Percentiles rank a stretch among this genome's conserved stretches.
Conservation (phyloP, 2,113 vertebrate species). For the Arothron firmamentum region DNA sequence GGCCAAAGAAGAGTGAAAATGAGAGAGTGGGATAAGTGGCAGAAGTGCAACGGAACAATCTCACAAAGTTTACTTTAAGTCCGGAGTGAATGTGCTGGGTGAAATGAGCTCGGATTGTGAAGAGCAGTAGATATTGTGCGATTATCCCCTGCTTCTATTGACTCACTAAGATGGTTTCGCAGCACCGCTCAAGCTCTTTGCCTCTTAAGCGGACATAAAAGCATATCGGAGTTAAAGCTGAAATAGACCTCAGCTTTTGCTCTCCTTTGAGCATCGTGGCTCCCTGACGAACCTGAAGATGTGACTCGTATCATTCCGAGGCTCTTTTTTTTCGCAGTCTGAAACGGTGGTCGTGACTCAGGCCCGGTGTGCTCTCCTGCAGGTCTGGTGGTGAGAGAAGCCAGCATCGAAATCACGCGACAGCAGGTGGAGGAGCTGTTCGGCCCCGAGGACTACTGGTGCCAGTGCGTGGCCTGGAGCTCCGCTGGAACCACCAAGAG, state of each 20-base stretch:
- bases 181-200: constrained; percentile 6
- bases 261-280: background rate
- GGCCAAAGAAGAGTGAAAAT: constrained; percentile 18
- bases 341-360: background rate
- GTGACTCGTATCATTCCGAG: background rate
- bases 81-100: constrained; percentile 11
- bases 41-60: constrained; percentile 27
- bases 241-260: too few relatives aligned
- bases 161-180: constrained; percentile 25
- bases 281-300: background rate
- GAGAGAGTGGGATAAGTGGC: constrained; percentile 15
- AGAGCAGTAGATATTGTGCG: constrained; percentile 25
- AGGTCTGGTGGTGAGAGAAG: constrained; percentile 94
- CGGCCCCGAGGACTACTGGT: constrained; percentile 93
- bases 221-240: constrained; percentile 1
- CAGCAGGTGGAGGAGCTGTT: constrained; percentile 95
- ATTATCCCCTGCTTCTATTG: constrained; percentile 26
- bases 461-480: constrained; percentile 97
- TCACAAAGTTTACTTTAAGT: constrained; percentile 36
- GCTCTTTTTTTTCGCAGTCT: background rate
- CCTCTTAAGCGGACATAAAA: constrained; percentile 30
- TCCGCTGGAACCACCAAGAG: constrained; percentile 94
- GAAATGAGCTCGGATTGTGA: constrained; percentile 37
- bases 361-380: constrained; percentile 10
- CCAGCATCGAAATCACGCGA: constrained; percentile 90